These are phyloP conservation scores for Silurus glanis DNA, from an alignment of 2,113 vertebrate genomes.

Conservation along the genomic window DNA sequence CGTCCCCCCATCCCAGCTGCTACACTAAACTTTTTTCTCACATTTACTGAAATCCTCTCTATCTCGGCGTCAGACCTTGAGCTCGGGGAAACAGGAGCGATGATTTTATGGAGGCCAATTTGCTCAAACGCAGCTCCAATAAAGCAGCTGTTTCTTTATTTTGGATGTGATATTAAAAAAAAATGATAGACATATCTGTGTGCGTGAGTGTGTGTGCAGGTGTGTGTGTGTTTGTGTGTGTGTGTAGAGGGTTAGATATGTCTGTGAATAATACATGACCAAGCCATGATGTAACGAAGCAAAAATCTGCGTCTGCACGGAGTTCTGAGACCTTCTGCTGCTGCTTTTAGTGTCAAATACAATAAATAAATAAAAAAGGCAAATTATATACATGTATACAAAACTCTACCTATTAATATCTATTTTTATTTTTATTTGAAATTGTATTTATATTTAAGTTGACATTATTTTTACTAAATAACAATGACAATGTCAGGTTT, in stretches of 20 bases:
- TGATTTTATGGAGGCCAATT: constrained; percentile 54
- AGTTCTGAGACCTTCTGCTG: background rate
- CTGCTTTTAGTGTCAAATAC: background rate
- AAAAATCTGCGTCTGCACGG: background rate
- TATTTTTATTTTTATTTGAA: no score
- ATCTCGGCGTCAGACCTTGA: constrained; percentile 41
- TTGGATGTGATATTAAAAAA: background rate
- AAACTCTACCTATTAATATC: no score
- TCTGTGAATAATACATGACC: background rate
- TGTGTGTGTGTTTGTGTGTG: background rate
- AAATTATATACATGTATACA: no score
- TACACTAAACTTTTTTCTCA: constrained; percentile 64
- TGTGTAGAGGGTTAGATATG: background rate
- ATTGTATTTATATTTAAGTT: background rate
- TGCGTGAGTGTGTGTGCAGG: constrained; percentile 1
- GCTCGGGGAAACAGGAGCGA: constrained; percentile 30
- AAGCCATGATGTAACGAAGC: background rate
- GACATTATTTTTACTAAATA: background rate
- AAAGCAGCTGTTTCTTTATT: background rate
- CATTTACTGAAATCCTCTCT: constrained; percentile 33
- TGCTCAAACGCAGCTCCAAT: background rate
- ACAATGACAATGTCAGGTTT: background rate
- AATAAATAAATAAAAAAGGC: background rate
- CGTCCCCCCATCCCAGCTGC: constrained; percentile 57
- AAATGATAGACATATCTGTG: background rate